Evolutionary conservation across 2,797 vertebrate genomes (phyloP).

Genomic region (Rachycentron canadum): DNA sequence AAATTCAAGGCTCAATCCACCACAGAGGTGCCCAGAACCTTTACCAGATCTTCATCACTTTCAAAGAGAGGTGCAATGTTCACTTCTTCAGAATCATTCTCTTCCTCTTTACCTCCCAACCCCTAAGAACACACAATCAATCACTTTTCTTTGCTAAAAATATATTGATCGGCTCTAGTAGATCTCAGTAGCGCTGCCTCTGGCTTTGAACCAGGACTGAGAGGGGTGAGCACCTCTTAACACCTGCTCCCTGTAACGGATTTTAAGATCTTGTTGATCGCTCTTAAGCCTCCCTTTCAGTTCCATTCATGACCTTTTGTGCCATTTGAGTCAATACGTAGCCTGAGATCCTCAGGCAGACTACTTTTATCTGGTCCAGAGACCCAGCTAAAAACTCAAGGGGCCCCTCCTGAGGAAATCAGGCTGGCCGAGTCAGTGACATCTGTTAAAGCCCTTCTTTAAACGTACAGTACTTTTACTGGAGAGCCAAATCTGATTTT

Average conservation of each 20-base stretch:
- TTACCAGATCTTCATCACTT: slow-evolving; percentile 94
- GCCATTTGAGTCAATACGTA: neutral
- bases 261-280: neutral
- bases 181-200: neutral
- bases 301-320: neutral
- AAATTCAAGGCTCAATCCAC: slow-evolving; percentile 92
- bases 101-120: neutral
- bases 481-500: neutral
- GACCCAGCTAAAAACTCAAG: neutral
- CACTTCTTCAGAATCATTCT: neutral
- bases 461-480: too few relatives aligned
- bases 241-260: neutral
- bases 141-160: neutral
- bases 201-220: neutral
- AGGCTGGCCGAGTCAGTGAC: too few relatives aligned
- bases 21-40: slow-evolving; percentile 94
- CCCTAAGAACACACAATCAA: neutral
- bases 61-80: slow-evolving; percentile 92
- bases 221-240: neutral
- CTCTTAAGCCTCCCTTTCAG: neutral
- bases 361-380: neutral
- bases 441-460: too few relatives aligned
- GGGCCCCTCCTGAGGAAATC: neutral
- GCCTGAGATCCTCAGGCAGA: neutral
- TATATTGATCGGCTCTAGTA: neutral